Conservation (phyloP, 2,797 vertebrate species). For the Gadopsis marmoratus region DNA sequence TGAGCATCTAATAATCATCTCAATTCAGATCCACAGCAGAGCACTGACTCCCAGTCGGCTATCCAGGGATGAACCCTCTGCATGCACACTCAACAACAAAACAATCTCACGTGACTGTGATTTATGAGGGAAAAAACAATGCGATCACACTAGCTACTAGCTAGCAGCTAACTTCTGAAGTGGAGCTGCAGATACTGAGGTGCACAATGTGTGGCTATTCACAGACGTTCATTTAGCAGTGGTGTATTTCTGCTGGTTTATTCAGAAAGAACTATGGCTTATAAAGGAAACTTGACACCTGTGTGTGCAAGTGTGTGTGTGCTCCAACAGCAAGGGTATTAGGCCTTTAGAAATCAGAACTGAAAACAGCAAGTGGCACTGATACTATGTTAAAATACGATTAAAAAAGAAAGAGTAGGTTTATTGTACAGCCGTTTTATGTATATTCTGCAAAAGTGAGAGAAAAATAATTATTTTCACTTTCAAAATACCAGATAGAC, state of each 20-base stretch:
- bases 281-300: slow-evolving; percentile 27
- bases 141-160: slow-evolving; percentile 11
- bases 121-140: not conserved
- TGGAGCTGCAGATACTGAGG: slow-evolving; percentile 21
- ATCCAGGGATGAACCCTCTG: slow-evolving; percentile 30
- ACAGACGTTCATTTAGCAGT: slow-evolving; percentile 17
- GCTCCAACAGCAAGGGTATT: not conserved
- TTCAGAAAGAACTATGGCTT: slow-evolving; percentile 2
- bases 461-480: not conserved
- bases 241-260: slow-evolving; percentile 2
- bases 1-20: slow-evolving; percentile 29
- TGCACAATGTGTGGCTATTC: slow-evolving; percentile 5
- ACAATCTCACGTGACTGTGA: slow-evolving; percentile 36
- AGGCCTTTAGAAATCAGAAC: not conserved
- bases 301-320: not conserved
- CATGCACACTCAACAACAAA: slow-evolving; percentile 32
- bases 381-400: not conserved
- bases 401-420: not conserved
- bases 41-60: slow-evolving; percentile 9
- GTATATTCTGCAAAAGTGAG: not conserved
- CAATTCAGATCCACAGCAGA: slow-evolving; percentile 28
- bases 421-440: not conserved
- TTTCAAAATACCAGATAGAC: slow-evolving; percentile 1
- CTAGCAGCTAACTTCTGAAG: slow-evolving; percentile 21
- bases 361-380: slow-evolving; percentile 7